Evolutionary conservation across 2,888 invertebrate species (phyloP).

Genomic region (Saturnia pavonia): DNA sequence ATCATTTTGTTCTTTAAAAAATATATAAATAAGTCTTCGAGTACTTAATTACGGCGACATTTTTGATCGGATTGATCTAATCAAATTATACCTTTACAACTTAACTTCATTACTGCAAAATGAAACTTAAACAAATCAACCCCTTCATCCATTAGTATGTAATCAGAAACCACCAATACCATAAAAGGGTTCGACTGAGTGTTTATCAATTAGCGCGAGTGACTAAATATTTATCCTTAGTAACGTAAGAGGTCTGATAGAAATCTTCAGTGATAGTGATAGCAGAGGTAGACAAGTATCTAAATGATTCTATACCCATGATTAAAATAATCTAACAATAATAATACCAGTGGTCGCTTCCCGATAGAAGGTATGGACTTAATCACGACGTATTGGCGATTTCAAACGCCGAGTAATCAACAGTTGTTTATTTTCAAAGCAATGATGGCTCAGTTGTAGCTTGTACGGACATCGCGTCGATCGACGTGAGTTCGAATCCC

Average conservation of each 20-base stretch:
- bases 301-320: not conserved
- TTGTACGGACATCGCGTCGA: no score
- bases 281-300: slow-evolving; percentile 28
- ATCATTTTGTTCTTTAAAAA: not conserved
- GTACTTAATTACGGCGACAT: not conserved
- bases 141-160: slow-evolving; percentile 60
- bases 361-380: no score
- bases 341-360: no score
- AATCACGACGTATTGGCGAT: no score
- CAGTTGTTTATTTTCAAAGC: no score
- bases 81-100: not conserved
- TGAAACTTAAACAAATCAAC: slow-evolving; percentile 40
- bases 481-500: no score
- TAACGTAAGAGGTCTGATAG: slow-evolving; percentile 24
- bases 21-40: not conserved
- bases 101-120: slow-evolving; percentile 26
- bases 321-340: not conserved
- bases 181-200: slow-evolving; percentile 49
- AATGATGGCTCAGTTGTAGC: no score
- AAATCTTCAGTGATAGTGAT: slow-evolving; percentile 35
- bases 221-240: slow-evolving; percentile 42
- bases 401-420: no score
- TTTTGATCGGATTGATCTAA: not conserved
- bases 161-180: slow-evolving; percentile 58
- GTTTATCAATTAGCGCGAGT: slow-evolving; percentile 54